Evolutionary conservation across 2,113 vertebrate species (phyloP), one percentile per base, ranked within the genome.

Genomic region (Phainopepla nitens): DNA sequence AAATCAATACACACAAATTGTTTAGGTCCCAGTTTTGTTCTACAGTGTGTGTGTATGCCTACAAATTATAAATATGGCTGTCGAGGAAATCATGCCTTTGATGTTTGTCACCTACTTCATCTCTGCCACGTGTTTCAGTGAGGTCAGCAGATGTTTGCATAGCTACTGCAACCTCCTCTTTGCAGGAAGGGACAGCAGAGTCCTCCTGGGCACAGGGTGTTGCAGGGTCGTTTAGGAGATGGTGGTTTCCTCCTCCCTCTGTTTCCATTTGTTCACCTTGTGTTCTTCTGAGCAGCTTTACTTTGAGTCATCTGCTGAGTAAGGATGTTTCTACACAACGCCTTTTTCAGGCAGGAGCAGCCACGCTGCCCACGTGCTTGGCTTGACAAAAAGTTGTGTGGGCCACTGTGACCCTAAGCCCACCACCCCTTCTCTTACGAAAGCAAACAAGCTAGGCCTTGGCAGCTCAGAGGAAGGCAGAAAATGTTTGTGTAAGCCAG

Each of bases 351-450:
- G 44, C 57, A 90, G 65, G 71, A 85, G 45, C 62, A 72, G 31
- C 79, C 65, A n/a, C 0, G 0, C 44, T 68, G 53, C 44, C 65
- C 61, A 15, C 0, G 0, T 1, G 2, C 22, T 29, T 33, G 68
- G n/a, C 58, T 39, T 51, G 68, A 53, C 36, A 51, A 45, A 44
- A 45, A 2, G 3, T 22, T 80, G 49, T 8, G 6, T 29, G 86
- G 39, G 56, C 39, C 71, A 39, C 57, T 3, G 1, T 1, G 28
- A 83, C 42, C 68, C 33, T n/a, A 19, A 68, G 47, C 29, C 62
- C 71, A 28, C 33, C 14, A 11, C 11, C 39, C 36, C 3, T 2
- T 49, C 39, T 51, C 23, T 24, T 9, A 8, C 10, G 44, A 87
- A 24, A 69, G 44, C 33, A 44, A 58, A 44, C 4, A 16, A 44